Evolutionary conservation across 1,140 invertebrate species (phyloP).

Genomic region (Hestina assimilis): DNA sequence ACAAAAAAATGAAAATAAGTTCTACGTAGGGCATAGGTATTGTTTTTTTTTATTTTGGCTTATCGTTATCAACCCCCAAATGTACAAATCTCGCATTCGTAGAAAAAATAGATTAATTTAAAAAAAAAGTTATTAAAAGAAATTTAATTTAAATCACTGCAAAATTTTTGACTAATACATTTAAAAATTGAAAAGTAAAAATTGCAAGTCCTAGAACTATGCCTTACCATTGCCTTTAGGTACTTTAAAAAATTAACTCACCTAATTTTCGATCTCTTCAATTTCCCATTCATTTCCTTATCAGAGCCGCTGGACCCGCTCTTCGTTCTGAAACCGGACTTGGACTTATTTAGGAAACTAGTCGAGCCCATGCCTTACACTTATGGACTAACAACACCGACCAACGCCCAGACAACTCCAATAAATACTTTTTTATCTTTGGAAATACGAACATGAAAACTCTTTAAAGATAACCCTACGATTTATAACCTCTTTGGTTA

Average conservation of each 20-base stretch:
- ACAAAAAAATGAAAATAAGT: background rate
- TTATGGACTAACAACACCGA: constrained; percentile 21
- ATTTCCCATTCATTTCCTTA: constrained; percentile 65
- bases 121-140: too few relatives aligned
- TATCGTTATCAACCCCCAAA: too few relatives aligned
- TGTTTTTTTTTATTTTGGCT: too few relatives aligned
- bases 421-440: constrained; percentile 30
- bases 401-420: constrained; percentile 20
- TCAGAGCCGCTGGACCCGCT: constrained; percentile 68
- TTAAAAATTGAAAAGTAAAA: too few relatives aligned
- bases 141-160: too few relatives aligned
- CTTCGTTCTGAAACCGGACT: constrained; percentile 53
- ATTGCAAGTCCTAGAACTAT: too few relatives aligned
- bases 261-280: constrained; percentile 62
- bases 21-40: background rate
- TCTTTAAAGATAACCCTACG: background rate
- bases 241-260: constrained; percentile 27
- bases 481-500: background rate
- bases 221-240: too few relatives aligned
- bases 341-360: constrained; percentile 61
- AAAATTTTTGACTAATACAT: too few relatives aligned
- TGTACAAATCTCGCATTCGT: too few relatives aligned
- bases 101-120: too few relatives aligned
- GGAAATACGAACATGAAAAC: constrained; percentile 34
- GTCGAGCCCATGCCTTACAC: constrained; percentile 63